Percentiles rank a stretch among this genome's conserved stretches.
Evolutionary conservation across 1,140 invertebrate genomes (phyloP).

Genomic region (Bicyclus anynana): DNA sequence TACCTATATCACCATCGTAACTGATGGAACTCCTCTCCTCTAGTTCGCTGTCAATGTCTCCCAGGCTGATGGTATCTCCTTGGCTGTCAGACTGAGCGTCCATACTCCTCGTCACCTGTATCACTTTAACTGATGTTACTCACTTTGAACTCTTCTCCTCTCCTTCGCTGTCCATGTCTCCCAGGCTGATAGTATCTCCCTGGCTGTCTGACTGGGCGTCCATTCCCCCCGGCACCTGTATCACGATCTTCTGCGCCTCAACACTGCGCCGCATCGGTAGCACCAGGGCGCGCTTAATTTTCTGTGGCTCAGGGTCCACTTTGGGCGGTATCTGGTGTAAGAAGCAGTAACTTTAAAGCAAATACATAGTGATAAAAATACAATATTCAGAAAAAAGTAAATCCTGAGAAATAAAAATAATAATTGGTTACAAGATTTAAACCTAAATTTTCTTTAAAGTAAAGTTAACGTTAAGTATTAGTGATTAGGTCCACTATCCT

Average conservation of each 20-base stretch:
- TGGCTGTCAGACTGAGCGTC: too few relatives aligned
- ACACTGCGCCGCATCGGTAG: slow-evolving; percentile 61
- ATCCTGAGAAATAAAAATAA: too few relatives aligned
- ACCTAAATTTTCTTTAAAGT: too few relatives aligned
- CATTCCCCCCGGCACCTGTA: slow-evolving; percentile 51
- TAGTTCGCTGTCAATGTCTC: too few relatives aligned
- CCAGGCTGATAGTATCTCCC: slow-evolving; percentile 43
- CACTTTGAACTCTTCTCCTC: slow-evolving; percentile 44
- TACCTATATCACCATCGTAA: slow-evolving; percentile 65
- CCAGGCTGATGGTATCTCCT: slow-evolving; percentile 44
- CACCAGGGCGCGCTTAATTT: slow-evolving; percentile 61
- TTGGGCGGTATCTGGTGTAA: slow-evolving; percentile 64
- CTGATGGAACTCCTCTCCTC: slow-evolving; percentile 38
- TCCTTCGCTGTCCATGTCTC: slow-evolving; percentile 44
- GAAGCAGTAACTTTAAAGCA: neutral
- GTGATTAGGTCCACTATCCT: too few relatives aligned
- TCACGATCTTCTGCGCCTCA: slow-evolving; percentile 68
- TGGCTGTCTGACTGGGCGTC: slow-evolving; percentile 41
- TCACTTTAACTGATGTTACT: slow-evolving; percentile 25
- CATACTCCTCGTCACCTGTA: too few relatives aligned
- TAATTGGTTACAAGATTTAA: too few relatives aligned
- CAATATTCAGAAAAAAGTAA: too few relatives aligned
- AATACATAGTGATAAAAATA: neutral
- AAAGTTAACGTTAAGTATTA: too few relatives aligned
- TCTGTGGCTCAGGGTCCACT: slow-evolving; percentile 41